Conservation (phyloP, 2,113 vertebrate genomes). For the Phocoena phocoena region DNA sequence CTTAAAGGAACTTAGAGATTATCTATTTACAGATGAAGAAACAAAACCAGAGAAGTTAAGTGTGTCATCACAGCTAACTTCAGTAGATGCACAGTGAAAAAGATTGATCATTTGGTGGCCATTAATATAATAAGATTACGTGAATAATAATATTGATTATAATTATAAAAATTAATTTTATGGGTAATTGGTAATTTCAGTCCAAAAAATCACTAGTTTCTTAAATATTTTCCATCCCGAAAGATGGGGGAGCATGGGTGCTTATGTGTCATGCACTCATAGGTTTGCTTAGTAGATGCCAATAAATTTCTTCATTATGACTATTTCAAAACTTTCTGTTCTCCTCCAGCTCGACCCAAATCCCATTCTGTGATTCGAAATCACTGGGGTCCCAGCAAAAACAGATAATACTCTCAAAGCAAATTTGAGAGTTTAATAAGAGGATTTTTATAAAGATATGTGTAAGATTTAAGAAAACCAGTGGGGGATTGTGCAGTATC, state of each 20-base stretch:
- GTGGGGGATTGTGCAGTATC: rapidly evolving
- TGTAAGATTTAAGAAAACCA: background rate
- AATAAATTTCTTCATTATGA: background rate
- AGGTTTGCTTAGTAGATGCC: background rate
- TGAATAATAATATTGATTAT: background rate
- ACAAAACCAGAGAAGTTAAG: background rate
- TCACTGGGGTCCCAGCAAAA: background rate
- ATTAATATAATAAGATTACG: background rate
- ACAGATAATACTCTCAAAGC: background rate
- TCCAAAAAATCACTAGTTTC: background rate
- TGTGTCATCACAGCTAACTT: background rate
- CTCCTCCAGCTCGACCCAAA: background rate
- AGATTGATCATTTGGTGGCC: background rate
- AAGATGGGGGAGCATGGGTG: background rate
- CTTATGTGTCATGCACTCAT: background rate
- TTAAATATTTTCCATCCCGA: background rate
- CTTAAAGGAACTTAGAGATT: background rate
- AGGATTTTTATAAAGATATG: background rate
- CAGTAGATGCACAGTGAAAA: background rate
- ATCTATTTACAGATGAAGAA: background rate
- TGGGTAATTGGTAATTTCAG: background rate
- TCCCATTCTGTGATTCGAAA: background rate
- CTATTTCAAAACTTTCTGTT: background rate
- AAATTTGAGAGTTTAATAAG: background rate
- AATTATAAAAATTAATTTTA: background rate